Evolutionary conservation across 2,888 invertebrate genomes (phyloP).

Genomic region (Eledona agricola): DNA sequence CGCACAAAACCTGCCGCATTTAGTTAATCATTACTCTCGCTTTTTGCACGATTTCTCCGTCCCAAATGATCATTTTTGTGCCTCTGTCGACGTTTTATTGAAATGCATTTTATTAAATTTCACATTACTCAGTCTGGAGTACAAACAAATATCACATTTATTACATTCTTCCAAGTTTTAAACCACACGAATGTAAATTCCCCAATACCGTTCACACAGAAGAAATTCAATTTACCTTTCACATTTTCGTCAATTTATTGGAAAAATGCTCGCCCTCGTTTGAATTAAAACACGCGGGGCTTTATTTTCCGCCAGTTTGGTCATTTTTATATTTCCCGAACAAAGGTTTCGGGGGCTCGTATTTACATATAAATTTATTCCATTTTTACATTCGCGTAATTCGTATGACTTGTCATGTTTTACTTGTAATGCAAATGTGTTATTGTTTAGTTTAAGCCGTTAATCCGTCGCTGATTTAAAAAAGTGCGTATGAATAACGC

Average conservation of each 20-base stretch:
- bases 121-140: not conserved
- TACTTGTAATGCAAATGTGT: constrained; percentile 11
- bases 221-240: constrained; percentile 8
- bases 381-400: constrained; percentile 13
- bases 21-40: no score
- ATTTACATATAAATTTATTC: constrained; percentile 20
- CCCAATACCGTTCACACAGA: constrained; percentile 12
- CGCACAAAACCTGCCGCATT: no score
- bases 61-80: no score
- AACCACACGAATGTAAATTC: constrained; percentile 11
- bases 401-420: constrained; percentile 16
- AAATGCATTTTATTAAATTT: constrained; percentile 20
- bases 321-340: constrained; percentile 4
- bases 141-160: constrained; percentile 9
- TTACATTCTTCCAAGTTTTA: constrained; percentile 22
- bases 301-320: constrained; percentile 7
- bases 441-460: no score
- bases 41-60: no score
- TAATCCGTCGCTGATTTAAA: no score
- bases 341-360: constrained; percentile 6
- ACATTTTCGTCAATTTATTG: constrained; percentile 11
- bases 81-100: no score
- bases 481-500: no score
- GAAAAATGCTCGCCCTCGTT: constrained; percentile 3
- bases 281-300: constrained; percentile 1